A percentile compares a stretch with the other conserved stretches of the same genome.
Conservation (phyloP, 2,797 vertebrate genomes). For the Urophycis tenuis region DNA sequence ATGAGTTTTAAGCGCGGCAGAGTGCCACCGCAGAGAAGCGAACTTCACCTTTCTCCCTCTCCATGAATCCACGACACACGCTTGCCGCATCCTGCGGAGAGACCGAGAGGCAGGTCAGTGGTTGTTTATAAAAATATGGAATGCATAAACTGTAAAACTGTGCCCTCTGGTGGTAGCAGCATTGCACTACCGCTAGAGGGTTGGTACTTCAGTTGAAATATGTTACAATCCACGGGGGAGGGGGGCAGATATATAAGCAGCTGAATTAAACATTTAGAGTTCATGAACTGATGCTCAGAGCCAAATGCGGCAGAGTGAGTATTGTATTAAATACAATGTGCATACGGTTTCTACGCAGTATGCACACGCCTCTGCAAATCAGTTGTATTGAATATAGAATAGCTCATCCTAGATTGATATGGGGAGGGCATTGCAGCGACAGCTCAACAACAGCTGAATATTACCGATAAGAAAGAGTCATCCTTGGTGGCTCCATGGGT, state of each 20-base stretch:
- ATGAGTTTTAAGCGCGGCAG: constrained; percentile 68
- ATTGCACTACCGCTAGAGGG: neutral
- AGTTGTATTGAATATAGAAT: neutral
- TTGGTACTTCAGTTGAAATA: neutral
- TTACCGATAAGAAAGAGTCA: constrained; percentile 79
- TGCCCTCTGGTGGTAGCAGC: neutral
- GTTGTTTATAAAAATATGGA: neutral
- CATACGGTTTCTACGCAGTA: neutral
- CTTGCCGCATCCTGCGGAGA: constrained; percentile 79
- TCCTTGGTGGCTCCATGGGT: constrained; percentile 81
- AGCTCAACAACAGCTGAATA: neutral
- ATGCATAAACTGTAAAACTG: neutral
- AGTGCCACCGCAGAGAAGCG: constrained; percentile 93
- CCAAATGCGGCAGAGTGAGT: neutral
- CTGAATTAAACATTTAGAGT: neutral
- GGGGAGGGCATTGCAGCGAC: neutral
- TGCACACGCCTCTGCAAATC: neutral
- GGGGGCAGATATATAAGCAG: neutral
- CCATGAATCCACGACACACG: constrained; percentile 85
- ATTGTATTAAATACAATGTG: neutral
- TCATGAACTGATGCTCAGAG: neutral
- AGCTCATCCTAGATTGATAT: neutral
- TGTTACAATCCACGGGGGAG: neutral
- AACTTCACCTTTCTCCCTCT: constrained; percentile 87
- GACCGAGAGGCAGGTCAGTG: neutral